These are phyloP conservation scores for Caerostris darwini DNA, from an alignment of 1,140 invertebrate genomes.

Conservation along the genomic window DNA sequence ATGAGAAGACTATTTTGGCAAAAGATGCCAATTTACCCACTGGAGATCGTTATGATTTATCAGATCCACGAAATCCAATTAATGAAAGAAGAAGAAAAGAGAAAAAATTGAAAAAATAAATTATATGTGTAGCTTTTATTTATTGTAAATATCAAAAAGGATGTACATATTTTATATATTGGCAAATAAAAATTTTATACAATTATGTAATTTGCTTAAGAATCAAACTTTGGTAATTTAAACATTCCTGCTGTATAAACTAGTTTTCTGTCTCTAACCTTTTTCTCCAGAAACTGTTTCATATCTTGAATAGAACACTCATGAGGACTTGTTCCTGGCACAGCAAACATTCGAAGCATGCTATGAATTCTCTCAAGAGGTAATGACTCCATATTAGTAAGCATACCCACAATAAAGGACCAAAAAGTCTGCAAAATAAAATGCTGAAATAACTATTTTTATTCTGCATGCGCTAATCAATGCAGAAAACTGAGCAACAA, in stretches of 20 bases:
- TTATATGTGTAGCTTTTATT: background rate
- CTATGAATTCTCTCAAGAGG: constrained; percentile 96
- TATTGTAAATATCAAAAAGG: background rate
- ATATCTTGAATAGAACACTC: constrained; percentile 95
- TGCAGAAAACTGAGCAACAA: too few relatives aligned
- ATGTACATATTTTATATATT: constrained; percentile 9
- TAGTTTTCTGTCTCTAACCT: constrained; percentile 94
- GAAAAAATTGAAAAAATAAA: constrained; percentile 79
- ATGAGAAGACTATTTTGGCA: constrained; percentile 89
- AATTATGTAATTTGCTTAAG: constrained; percentile 23
- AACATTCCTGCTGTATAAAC: constrained; percentile 93
- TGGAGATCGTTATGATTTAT: constrained; percentile 98
- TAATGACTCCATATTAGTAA: constrained; percentile 96
- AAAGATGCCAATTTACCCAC: constrained; percentile 95
- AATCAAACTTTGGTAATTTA: constrained; percentile 84
- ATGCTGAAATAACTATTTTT: too few relatives aligned
- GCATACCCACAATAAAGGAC: constrained; percentile 98
- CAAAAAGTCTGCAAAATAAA: constrained; percentile 88
- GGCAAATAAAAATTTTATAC: background rate
- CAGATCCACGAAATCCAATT: constrained; percentile 96
- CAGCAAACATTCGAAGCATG: constrained; percentile 98
- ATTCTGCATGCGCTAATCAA: too few relatives aligned
- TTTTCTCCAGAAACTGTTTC: constrained; percentile 93
- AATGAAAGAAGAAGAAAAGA: constrained; percentile 92
- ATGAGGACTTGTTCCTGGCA: constrained; percentile 89